phyloP scores from a whole-genome alignment of 2,888 invertebrate species.

The Physocephala rufipes region DNA sequence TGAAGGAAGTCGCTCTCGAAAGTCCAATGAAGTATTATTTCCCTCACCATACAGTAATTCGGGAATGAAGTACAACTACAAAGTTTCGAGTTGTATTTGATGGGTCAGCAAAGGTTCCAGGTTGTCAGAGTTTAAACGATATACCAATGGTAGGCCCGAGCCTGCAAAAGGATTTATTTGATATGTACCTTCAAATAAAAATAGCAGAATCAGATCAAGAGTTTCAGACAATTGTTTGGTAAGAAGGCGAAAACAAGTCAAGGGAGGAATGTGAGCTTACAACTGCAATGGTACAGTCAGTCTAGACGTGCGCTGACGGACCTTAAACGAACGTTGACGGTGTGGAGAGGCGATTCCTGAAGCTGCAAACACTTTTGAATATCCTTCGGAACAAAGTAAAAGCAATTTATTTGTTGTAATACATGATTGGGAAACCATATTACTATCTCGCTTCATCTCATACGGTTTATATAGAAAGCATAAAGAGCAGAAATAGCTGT shows the following conservation, averaged over 20 bases:
- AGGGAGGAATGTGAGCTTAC: constrained; percentile 44
- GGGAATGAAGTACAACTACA: background rate
- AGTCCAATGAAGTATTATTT: background rate
- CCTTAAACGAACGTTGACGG: too few species aligned
- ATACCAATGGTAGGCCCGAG: constrained; percentile 12
- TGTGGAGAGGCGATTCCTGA: too few species aligned
- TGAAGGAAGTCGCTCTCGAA: background rate
- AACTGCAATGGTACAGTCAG: too few species aligned
- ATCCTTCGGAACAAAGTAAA: too few species aligned
- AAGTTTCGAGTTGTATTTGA: background rate
- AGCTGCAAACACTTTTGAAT: too few species aligned
- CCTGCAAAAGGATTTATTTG: constrained; percentile 33
- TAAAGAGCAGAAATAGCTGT: too few species aligned
- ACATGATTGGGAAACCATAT: too few species aligned
- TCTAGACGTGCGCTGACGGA: too few species aligned
- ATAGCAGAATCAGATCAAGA: constrained; percentile 42
- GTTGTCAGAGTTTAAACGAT: background rate
- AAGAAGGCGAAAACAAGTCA: constrained; percentile 36
- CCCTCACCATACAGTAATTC: background rate
- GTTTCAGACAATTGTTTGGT: constrained; percentile 49
- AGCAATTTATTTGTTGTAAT: too few species aligned
- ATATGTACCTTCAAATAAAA: constrained; percentile 50
- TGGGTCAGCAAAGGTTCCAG: constrained; percentile 16
- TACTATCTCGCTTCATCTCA: too few species aligned
- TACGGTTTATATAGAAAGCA: too few species aligned